Percentiles rank a stretch among this genome's conserved stretches.
Evolutionary conservation across 2,888 invertebrate genomes (phyloP).

Genomic region (Campopleginae sp.): DNA sequence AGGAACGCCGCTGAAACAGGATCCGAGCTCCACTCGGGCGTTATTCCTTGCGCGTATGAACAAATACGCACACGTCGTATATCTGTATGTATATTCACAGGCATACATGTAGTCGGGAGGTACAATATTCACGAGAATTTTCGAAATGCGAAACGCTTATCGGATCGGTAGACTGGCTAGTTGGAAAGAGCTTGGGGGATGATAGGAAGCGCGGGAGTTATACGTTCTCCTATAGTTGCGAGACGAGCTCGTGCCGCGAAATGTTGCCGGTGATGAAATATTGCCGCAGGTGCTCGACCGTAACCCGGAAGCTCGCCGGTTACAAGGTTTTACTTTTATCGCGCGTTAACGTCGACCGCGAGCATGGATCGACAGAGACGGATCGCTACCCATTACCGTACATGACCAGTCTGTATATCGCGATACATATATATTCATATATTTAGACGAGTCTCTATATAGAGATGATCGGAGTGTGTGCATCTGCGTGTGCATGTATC

Average conservation of each 20-base stretch:
- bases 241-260: constrained; percentile 53
- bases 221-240: constrained; percentile 29
- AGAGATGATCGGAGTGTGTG: background rate
- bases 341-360: constrained; percentile 68
- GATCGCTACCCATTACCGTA: constrained; percentile 68
- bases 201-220: constrained; percentile 27
- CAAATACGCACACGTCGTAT: background rate
- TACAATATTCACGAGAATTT: constrained; percentile 50
- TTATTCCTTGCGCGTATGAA: constrained; percentile 15
- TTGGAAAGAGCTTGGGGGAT: constrained; percentile 9
- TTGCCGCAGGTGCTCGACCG: constrained; percentile 66
- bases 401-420: constrained; percentile 62
- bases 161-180: constrained; percentile 48
- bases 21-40: constrained; percentile 39
- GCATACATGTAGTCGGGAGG: background rate
- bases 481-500: background rate
- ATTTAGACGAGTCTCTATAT: background rate
- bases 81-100: background rate
- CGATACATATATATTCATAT: constrained; percentile 42
- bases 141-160: constrained; percentile 63
- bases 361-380: constrained; percentile 70
- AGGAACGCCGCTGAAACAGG: background rate
- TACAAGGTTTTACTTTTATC: constrained; percentile 75
- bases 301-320: constrained; percentile 67
- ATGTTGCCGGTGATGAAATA: constrained; percentile 64